Base-by-base conservation (phyloP, 2,888 invertebrate species). In the Lasioglossum vierecki region DNA sequence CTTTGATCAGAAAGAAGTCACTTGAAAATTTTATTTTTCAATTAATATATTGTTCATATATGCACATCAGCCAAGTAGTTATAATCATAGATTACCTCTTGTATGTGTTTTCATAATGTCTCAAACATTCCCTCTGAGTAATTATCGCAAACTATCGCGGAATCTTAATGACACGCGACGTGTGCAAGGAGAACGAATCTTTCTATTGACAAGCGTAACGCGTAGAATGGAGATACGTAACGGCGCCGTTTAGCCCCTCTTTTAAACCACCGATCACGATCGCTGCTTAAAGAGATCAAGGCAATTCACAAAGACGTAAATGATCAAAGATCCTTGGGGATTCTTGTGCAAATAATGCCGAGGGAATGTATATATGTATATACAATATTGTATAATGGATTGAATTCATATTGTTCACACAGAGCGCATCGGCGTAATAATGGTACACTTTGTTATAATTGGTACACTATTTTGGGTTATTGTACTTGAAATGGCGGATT, bases 211-310 rank as follows among this genome's bases (percentile, higher is more conserved):
- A 76, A 71, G 46, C 79, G 49, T 73, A 71, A 18, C 63, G 39
- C 74, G 53, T 68, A 44, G 15, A 77, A 39, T 11, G 41, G 41
- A 35, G 60, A 63, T 53, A 73, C 76, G 60, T 85, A 80, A 80
- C 44, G 2, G 66, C 66, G 22, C 4, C 4, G 13, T 13, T 15
- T 26, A 30, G 30, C 53, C 74, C 75, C 70, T 53, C 30, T 35
- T 73, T 86, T 66, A 57, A 72, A 18, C 49, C 68, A 41, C 76
- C 73, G 79, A 82, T 82, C 86, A 86, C 79, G 82, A 82, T 82
- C 71, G 30, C 8, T 6, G 74, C n/a, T 79, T 80, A 87, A 87
- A 87, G 80, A 46, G 87, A 86, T 86, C 87, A 87, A 87, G 87
- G 87, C 68, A 41, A 70, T 73, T 76, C 46, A 9, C 60, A 35